Conservation (phyloP, 2,797 vertebrate species). For the Lemur catta region DNA sequence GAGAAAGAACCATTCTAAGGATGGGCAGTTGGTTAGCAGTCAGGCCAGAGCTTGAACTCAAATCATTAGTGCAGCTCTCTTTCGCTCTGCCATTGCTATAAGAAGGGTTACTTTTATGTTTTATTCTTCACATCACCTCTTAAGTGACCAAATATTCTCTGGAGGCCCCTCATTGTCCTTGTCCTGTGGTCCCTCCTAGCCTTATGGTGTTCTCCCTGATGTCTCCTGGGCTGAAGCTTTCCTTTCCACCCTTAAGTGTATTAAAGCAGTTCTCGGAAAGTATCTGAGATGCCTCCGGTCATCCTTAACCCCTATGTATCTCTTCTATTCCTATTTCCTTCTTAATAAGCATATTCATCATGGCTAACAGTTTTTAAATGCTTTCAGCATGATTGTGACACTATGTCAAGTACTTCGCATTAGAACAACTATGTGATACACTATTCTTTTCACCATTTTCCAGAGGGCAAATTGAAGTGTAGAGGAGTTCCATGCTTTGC, state of each 20-base stretch:
- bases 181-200: not conserved
- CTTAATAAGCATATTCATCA: not conserved
- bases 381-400: not conserved
- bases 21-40: not conserved
- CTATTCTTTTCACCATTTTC: not conserved
- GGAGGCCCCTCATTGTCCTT: not conserved
- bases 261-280: not conserved
- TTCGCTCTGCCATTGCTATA: not conserved
- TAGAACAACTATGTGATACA: not conserved
- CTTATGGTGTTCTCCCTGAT: not conserved
- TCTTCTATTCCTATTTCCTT: conserved; percentile 19
- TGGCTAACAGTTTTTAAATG: not conserved
- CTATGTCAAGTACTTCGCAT: not conserved
- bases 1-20: not conserved
- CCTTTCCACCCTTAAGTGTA: not conserved
- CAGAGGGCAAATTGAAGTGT: not conserved
- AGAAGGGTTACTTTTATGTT: not conserved
- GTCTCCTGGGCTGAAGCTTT: not conserved
- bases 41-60: not conserved
- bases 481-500: not conserved
- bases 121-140: not conserved
- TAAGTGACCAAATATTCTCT: not conserved
- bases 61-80: not conserved
- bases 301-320: not conserved
- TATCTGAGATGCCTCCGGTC: not conserved